These are phyloP conservation scores for Ormyrus pomaceus DNA, from an alignment of 2,888 invertebrate species.

Conservation along the genomic window DNA sequence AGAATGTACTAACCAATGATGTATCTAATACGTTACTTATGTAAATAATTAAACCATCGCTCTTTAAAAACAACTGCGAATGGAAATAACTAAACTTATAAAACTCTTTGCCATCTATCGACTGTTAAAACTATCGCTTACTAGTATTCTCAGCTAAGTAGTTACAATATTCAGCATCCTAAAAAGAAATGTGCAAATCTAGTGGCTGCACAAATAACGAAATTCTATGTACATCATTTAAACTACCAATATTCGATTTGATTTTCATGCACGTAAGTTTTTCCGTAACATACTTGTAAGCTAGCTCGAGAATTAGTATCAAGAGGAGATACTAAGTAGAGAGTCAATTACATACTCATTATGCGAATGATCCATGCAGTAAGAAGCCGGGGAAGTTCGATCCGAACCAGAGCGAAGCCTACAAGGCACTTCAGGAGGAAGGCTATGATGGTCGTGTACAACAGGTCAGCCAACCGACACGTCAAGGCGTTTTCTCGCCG, in stretches of 20 bases:
- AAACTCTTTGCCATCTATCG: not conserved
- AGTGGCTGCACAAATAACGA: too few relatives aligned
- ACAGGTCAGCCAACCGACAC: slow-evolving; percentile 84
- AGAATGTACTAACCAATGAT: slow-evolving; percentile 41
- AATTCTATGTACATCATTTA: too few relatives aligned
- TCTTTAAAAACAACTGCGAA: slow-evolving; percentile 30
- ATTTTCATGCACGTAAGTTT: too few relatives aligned
- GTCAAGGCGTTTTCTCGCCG: slow-evolving; percentile 86
- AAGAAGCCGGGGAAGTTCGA: slow-evolving; percentile 87
- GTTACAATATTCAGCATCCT: not conserved
- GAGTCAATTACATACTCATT: not conserved
- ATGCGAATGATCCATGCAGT: slow-evolving; percentile 68
- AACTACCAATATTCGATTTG: too few relatives aligned
- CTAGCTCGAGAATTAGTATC: too few relatives aligned
- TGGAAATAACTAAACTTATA: slow-evolving; percentile 26
- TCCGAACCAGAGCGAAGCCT: slow-evolving; percentile 92
- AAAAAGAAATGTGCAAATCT: too few relatives aligned
- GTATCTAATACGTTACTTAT: slow-evolving; percentile 34
- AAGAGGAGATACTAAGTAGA: too few relatives aligned
- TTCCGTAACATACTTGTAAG: too few relatives aligned
- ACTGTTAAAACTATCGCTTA: slow-evolving; percentile 17
- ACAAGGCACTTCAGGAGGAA: slow-evolving; percentile 91
- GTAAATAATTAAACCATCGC: slow-evolving; percentile 42
- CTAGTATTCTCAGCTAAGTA: not conserved
- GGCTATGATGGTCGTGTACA: slow-evolving; percentile 80